phyloP scores from a whole-genome alignment of 2,797 vertebrate genomes.

The Jordanella pulchra region DNA sequence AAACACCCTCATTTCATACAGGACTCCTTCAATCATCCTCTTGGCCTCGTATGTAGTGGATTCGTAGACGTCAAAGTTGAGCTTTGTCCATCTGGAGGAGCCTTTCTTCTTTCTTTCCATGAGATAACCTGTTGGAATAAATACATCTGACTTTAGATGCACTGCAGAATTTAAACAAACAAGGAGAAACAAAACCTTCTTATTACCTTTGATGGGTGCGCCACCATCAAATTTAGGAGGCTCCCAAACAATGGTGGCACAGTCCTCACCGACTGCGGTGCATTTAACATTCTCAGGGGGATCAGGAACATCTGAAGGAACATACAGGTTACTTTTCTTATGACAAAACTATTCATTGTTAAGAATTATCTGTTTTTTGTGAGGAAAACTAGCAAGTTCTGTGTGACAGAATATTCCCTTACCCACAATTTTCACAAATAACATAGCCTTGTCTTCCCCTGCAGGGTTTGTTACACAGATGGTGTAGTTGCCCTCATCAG shows the following conservation, averaged over 20 bases:
- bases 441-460: slow-evolving; percentile 86
- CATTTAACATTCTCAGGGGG: slow-evolving; percentile 86
- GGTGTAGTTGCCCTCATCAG: slow-evolving; percentile 85
- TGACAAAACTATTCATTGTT: neutral
- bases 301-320: slow-evolving; percentile 85
- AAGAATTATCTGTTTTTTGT: neutral
- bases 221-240: slow-evolving; percentile 87
- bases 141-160: neutral
- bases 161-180: neutral
- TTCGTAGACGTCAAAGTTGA: slow-evolving; percentile 88
- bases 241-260: slow-evolving; percentile 84
- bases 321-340: slow-evolving; percentile 3
- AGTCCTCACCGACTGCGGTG: slow-evolving; percentile 86
- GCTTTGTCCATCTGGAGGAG: slow-evolving; percentile 90
- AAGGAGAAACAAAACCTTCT: neutral
- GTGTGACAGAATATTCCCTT: slow-evolving; percentile 36
- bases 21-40: slow-evolving; percentile 90
- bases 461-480: slow-evolving; percentile 87
- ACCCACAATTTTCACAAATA: slow-evolving; percentile 90
- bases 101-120: slow-evolving; percentile 95
- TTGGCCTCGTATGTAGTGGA: slow-evolving; percentile 85
- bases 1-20: slow-evolving; percentile 92
- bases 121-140: slow-evolving; percentile 83
- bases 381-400: neutral
- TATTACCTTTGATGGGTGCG: slow-evolving; percentile 83